phyloP scores from a whole-genome alignment of 2,113 vertebrate genomes.

The Aegotheles bennettii region DNA sequence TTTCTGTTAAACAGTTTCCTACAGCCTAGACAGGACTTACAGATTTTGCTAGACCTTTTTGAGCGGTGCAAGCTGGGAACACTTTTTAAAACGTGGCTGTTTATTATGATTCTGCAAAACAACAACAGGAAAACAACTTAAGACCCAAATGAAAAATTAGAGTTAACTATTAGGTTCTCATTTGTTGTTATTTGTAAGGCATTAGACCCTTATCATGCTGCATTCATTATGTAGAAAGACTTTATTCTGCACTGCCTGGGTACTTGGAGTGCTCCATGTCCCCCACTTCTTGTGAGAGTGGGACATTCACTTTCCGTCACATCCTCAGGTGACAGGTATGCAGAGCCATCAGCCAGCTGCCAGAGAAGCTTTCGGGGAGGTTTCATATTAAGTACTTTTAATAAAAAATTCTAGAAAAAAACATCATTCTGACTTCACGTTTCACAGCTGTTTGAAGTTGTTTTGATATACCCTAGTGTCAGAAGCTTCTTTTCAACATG shows the following conservation, averaged over 20 bases:
- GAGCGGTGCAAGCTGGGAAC: background rate
- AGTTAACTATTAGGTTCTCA: background rate
- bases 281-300: too few relatives aligned
- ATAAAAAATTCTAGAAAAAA: background rate
- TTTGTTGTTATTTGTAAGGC: background rate
- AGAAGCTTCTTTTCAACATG: background rate
- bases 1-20: background rate
- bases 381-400: background rate
- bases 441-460: background rate
- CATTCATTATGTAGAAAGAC: background rate
- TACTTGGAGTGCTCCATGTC: background rate
- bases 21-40: accelerated
- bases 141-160: background rate
- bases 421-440: background rate
- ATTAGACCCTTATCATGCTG: accelerated
- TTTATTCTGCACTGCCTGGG: background rate
- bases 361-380: background rate
- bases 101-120: background rate
- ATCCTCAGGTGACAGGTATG: background rate
- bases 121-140: background rate
- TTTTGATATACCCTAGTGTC: background rate
- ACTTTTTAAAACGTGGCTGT: background rate
- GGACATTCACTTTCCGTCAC: background rate
- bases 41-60: background rate
- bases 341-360: background rate